These are phyloP conservation scores for Olivierus martensii DNA, from an alignment of 1,140 invertebrate genomes.

Conservation along the genomic window DNA sequence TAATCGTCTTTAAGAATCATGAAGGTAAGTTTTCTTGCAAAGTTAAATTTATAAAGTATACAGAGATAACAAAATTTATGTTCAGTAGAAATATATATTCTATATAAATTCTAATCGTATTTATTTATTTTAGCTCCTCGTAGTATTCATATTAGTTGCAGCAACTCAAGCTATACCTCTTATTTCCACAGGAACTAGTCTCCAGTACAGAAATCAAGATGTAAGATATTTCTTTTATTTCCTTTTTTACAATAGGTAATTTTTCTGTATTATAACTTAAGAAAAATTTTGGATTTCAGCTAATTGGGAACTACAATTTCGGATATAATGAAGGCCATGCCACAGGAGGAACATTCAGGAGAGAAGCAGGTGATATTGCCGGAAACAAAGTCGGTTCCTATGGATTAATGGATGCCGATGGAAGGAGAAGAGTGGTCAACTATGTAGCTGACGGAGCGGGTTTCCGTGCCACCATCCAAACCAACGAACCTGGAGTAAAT, in stretches of 20 bases:
- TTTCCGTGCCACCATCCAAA: conserved; percentile 15
- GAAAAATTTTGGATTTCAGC: conserved; percentile 1
- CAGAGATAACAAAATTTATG: too few species aligned
- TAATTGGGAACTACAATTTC: conserved; percentile 17
- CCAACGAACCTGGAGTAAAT: conserved; percentile 15
- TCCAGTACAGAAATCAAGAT: conserved; percentile 11
- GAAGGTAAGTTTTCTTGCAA: too few species aligned
- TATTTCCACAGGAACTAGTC: neutral
- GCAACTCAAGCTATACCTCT: neutral
- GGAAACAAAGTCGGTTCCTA: conserved; percentile 21
- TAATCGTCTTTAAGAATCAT: too few species aligned
- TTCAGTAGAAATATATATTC: too few species aligned
- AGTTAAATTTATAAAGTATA: too few species aligned
- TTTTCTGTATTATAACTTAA: neutral
- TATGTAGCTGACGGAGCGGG: conserved; percentile 24
- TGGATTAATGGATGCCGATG: conserved; percentile 22
- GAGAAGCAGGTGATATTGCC: conserved; percentile 10
- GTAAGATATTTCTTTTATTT: neutral
- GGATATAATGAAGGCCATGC: conserved; percentile 19
- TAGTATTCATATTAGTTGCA: neutral
- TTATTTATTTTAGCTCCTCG: too few species aligned
- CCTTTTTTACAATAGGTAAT: neutral
- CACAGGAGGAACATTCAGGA: conserved; percentile 18
- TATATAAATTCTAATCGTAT: too few species aligned
- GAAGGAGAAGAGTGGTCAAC: conserved; percentile 22